A percentile compares a stretch with the other conserved stretches of the same genome.
phyloP scores from a whole-genome alignment of 1,140 invertebrate species.

The Venustaconcha ellipsiformis region DNA sequence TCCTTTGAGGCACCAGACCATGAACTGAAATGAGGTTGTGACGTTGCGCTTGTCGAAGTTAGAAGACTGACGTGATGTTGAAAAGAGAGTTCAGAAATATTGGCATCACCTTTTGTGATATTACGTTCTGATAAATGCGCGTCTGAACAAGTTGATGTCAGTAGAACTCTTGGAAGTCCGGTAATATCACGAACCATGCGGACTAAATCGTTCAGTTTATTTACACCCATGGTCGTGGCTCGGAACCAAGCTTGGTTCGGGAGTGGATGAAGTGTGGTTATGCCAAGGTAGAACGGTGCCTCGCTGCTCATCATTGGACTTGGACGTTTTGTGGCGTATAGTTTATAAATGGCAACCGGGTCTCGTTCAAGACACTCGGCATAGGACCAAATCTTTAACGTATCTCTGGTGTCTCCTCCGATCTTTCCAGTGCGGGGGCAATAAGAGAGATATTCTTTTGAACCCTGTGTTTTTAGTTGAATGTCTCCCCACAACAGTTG shows the following conservation, averaged over 20 bases:
- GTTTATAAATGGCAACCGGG: slow-evolving; percentile 59
- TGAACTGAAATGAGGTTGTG: too few relatives aligned
- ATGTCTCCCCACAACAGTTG: slow-evolving; percentile 63
- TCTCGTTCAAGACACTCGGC: slow-evolving; percentile 48
- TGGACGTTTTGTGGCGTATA: slow-evolving; percentile 55
- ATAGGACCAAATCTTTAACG: slow-evolving; percentile 35
- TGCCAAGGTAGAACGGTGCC: slow-evolving; percentile 58
- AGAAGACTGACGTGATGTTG: too few relatives aligned
- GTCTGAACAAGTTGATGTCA: background rate
- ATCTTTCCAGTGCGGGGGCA: slow-evolving; percentile 33
- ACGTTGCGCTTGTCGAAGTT: too few relatives aligned
- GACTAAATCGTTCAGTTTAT: slow-evolving; percentile 62
- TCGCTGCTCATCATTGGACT: slow-evolving; percentile 49
- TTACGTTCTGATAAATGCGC: too few relatives aligned
- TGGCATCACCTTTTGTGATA: too few relatives aligned
- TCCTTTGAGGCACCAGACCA: too few relatives aligned
- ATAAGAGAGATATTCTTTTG: slow-evolving; percentile 55
- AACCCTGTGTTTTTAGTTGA: slow-evolving; percentile 40
- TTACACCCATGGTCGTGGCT: slow-evolving; percentile 60
- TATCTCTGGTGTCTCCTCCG: slow-evolving; percentile 29
- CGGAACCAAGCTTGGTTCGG: slow-evolving; percentile 56
- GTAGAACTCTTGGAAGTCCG: background rate
- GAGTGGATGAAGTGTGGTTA: slow-evolving; percentile 41
- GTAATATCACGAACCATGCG: slow-evolving; percentile 61
- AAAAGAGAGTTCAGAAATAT: too few relatives aligned